Evolutionary conservation across 2,797 vertebrate species (phyloP), one percentile per base, ranked within the genome.

Genomic region (Todus mexicanus): DNA sequence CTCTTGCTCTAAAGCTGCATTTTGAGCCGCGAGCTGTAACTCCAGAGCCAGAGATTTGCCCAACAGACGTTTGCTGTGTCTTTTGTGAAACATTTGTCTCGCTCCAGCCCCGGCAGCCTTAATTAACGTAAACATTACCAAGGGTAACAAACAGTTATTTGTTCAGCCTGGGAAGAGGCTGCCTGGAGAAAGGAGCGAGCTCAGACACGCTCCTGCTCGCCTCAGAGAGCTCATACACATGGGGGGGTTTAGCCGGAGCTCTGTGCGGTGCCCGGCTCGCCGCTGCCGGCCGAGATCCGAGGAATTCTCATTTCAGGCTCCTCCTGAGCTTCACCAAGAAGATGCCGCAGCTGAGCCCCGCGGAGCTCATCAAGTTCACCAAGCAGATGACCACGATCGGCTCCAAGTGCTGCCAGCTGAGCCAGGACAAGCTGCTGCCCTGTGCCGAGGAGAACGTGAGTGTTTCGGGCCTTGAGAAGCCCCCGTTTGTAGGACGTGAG

Each of bases 381-480:
- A 90, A 85, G 61, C 61, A 89, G 31, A 90, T 96, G 68, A 86
- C 68, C 8, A 25, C 40, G 0, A 11, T 93, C 1, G 87, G 85
- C 11, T 57, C 63, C 45, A 95, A 74, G 19, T 98, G 97, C 74
- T 98, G 97, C 75, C 76, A 66, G 5, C 19, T 96, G 23, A 88
- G 80, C 43, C 91, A 92, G 7, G 77, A 90, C 47, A 92, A 53
- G 86, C 80, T 77, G 21, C 57, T 91, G 53, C 42, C 65, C 37
- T 97, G 97, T 60, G 65, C 87, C 0, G 96, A 98, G 70, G 92
- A 92, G 27, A 47, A 40, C 0, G 97, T 97, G 79, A 97, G 96
- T 65, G 20, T 12, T 15, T 11, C 7, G 22, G 42, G 5, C 8
- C 31, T 25, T 4, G 14, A 12, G 15, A n/a, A 17, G 42, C 25